Conservation (phyloP, 92 coral and sea anemone species). For the Porites cylindrica region DNA sequence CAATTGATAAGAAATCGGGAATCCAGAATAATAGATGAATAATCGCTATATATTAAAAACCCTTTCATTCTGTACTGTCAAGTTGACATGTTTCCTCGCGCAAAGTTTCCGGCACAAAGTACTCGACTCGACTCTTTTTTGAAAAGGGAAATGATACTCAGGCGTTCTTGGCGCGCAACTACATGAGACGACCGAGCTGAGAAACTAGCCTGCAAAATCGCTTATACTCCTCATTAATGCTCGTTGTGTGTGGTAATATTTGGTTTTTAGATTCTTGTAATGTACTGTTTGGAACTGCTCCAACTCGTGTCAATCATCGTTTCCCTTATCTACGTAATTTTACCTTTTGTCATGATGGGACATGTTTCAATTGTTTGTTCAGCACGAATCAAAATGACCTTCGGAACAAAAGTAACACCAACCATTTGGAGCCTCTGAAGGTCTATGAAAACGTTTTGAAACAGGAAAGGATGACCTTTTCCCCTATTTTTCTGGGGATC, state of each 20-base stretch:
- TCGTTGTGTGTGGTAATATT: slow-evolving; percentile 13
- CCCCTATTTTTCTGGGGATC: too few relatives aligned
- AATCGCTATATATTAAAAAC: background rate
- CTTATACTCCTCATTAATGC: background rate
- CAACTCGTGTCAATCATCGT: slow-evolving; percentile 13
- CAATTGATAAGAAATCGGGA: background rate
- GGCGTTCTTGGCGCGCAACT: too few relatives aligned
- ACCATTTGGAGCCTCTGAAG: background rate
- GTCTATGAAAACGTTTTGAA: too few relatives aligned
- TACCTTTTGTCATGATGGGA: too few relatives aligned
- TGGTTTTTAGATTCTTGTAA: slow-evolving; percentile 2
- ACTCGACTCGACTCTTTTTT: too few relatives aligned
- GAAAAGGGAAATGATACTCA: too few relatives aligned
- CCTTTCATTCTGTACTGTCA: too few relatives aligned
- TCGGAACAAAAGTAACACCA: background rate
- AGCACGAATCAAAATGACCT: background rate
- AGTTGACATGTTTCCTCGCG: too few relatives aligned
- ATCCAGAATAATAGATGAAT: background rate
- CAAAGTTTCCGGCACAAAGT: too few relatives aligned
- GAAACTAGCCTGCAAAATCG: background rate
- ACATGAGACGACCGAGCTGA: too few relatives aligned
- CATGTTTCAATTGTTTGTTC: background rate
- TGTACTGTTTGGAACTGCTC: background rate
- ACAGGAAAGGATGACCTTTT: too few relatives aligned
- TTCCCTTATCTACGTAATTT: background rate